Base-by-base conservation (phyloP, 2,113 vertebrate species). In the Chascanopsetta lugubris region DNA sequence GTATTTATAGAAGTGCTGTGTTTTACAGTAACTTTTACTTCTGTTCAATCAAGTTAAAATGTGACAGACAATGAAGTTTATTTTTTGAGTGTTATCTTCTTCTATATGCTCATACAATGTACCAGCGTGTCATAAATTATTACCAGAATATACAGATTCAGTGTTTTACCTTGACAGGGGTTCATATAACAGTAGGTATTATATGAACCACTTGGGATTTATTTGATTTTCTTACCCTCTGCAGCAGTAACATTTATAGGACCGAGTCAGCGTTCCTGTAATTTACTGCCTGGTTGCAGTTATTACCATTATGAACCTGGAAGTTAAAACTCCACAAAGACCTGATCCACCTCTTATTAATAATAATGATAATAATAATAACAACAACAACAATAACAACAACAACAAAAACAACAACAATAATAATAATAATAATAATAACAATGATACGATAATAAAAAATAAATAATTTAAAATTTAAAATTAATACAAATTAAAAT, bases 211-310 rank as follows among this genome's bases (percentile, higher is more conserved):
- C 43, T 66, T 70, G n/a, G n/a, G 72, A 67, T 67, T 67, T 24
- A 34, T 62, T 43, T 70, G 56, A 73, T 80, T 77, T 62, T 77
- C 55, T 69, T 30, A 21, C 32, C n/a, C n/a, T n/a, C n/a, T n/a
- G n/a, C n/a, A n/a, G 51, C 51, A 46, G 64, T 57, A 24, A 11
- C 47, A 62, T 57, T 36, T 42, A 15, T 10, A 45, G 55, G 55
- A 9, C 54, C 7, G 9, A 63, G 26, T 40, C 18, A 2, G 22
- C 3, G 22, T 63, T 45, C 43, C 58, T 64, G 55, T 27, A 43
- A 58, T 67, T 47, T 15, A 26, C 40, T 22, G 55, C 45, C 53
- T 59, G 53, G 61, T 46, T 64, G 21, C 25, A 58, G 20, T n/a
- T n/a, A n/a, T n/a, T n/a, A n/a, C n/a, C n/a, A n/a, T n/a, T n/a